Base-by-base conservation (phyloP, 2,113 vertebrate genomes). In the Callopanchax toddi region DNA sequence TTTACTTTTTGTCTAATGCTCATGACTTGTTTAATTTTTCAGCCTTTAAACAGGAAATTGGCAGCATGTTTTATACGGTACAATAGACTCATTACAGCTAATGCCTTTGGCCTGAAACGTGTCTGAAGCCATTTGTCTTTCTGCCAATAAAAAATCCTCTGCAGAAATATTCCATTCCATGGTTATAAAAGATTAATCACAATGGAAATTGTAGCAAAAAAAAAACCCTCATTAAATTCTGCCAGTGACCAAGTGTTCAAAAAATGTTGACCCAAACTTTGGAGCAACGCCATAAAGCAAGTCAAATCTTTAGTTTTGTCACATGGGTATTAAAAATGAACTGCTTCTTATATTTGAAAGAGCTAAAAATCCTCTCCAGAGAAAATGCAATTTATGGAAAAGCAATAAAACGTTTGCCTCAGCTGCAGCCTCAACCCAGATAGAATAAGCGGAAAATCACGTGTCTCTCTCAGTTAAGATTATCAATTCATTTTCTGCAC, bases 381-480 rank as follows among this genome's bases (percentile, higher is more conserved):
- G 72, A 61, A 71, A 74, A 62, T 60, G 8, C n/a, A 0, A 71
- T 73, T 71, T 59, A 29, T 26, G 45, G 25, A 84, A 83, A 77
- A 46, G 60, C 71, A 83, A 80, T 82, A 71, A 67, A 71, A 58
- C 22, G 34, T 18, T 49, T 54, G 61, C 52, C 48, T 52, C 43
- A 18, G 60, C 53, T 57, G 58, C 48, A 23, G 40, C 65, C 37
- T 50, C 22, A 13, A 22, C 7, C 15, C 71, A 72, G 57, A 59
- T 71, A 48, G 51, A 22, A 20, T 50, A 25, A 56, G 32, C 11
- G 57, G 15, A 37, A 34, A 42, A 43, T 32, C 36, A 42, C 39
- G 58, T 39, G 17, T 10, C 9, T 36, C 1, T 62, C 53, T 37
- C 22, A 48, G 3, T 40, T 10, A 65, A 32, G 17, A 1, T 55